Evolutionary conservation across 1,140 invertebrate genomes (phyloP), one percentile per base, ranked within the genome.

Genomic region (Hermatobates lingyangjiaoensis): DNA sequence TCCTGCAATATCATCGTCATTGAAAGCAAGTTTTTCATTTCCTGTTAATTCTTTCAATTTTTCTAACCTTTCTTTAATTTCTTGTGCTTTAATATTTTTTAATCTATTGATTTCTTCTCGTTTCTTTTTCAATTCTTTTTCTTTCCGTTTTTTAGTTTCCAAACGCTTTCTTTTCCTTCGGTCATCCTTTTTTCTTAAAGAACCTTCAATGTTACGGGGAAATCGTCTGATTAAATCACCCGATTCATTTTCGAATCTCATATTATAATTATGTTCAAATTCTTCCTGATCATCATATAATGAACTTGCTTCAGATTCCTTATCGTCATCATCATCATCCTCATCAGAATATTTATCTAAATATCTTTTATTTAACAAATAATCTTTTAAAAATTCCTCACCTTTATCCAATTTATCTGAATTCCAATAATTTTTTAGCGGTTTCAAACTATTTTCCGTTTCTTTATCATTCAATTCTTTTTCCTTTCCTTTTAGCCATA

Each of bases 261-360:
- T 95, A 69, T 97, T 96, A 62, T 84, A 97, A 61, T 95, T 94
- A 27, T 87, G 75, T 62, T 97, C 93, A 72, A 95, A 97, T 65
- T 85, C 74, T 44, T 88, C 85, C 63, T 91, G 86, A 57, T 84
- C 77, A 45, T 71, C 67, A 1, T 74, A 55, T 15, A 69, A 59
- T 56, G 75, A 68, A 61, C 93, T 87, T 66, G 93, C 87, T 55
- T 84, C 87, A 1, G 82, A 85, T 49, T 87, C 67, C 44, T 77
- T 76, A 60, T 77, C 73, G 45, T 68, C 68, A 53, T 81, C 75
- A 53, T 83, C 76, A 57, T 84, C 74, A 62, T 86, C 79, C 15
- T 76, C 74, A 14, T 76, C 72, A 51, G 76, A 70, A 20, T 77
- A 74, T 34, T 73, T 71, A 1, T 81, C 78, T 27, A 75, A 59